A percentile compares a stretch with the other conserved stretches of the same genome.
These are phyloP conservation scores for Xanthorhoe designata DNA, from an alignment of 2,888 invertebrate species.

Conservation along the genomic window DNA sequence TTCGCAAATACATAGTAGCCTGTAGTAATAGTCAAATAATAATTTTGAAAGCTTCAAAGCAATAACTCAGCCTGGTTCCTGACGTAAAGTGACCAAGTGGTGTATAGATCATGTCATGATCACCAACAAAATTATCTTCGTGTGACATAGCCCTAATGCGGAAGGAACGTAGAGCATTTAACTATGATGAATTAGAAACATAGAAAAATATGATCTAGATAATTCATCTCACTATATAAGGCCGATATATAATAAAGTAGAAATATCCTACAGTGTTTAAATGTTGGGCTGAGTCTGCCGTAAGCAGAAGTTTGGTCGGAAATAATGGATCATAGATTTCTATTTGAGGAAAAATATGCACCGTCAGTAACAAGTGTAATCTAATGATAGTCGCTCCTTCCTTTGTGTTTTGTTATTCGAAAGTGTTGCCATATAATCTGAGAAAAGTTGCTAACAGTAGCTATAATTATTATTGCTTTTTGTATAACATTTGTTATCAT, in stretches of 20 bases:
- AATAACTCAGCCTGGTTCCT: not conserved
- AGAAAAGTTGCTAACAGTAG: no score
- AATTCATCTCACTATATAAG: conserved; percentile 35
- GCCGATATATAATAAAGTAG: conserved; percentile 11
- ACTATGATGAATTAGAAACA: conserved; percentile 37
- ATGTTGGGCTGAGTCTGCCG: not conserved
- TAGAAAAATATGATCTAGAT: conserved; percentile 42
- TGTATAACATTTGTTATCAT: no score
- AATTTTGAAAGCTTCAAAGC: not conserved
- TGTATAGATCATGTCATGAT: not conserved
- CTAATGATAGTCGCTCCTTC: not conserved
- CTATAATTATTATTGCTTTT: no score
- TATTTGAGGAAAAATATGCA: not conserved
- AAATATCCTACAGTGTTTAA: not conserved
- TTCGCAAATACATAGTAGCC: not conserved
- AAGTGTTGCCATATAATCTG: no score
- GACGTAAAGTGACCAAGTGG: not conserved
- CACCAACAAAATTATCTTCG: not conserved
- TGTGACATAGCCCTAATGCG: conserved; percentile 28
- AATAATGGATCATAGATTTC: not conserved
- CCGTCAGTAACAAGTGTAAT: not conserved
- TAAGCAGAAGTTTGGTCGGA: not conserved
- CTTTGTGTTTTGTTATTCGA: not conserved
- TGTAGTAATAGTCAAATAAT: not conserved
- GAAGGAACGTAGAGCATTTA: conserved; percentile 32